Base-by-base conservation (phyloP, 2,797 vertebrate genomes). In the Sarcoramphus papa region DNA sequence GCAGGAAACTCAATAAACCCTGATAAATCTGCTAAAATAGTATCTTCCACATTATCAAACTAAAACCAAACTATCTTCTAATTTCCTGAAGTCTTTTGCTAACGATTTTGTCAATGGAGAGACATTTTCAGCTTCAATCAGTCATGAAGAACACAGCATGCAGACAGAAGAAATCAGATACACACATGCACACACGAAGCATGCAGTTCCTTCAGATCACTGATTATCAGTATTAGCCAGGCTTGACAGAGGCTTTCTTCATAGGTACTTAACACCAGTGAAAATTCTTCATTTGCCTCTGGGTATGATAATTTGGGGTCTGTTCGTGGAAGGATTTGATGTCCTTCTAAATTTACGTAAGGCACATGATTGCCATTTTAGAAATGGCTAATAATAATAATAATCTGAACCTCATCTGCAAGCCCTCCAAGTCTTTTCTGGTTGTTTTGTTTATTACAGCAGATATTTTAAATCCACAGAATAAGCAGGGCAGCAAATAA, bases 241-340 rank as follows among this genome's bases (percentile, higher is more conserved):
- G 51, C 84, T 93, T 91, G 86, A 73, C 60, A 79, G 48, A 24
- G 53, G 45, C 47, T 88, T 93, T 88, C 83, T 85, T 94, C 67
- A 27, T 3, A 40, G 50, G 31, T 79, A 79, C 40, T 87, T 79
- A 93, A 85, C 41, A 64, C 76, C 72, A 64, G 54, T 56, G 84
- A 87, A 87, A 94, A 91, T 62, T 81, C 67, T 92, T 87, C 74
- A 56, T 89, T 96, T 18, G 3, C 27, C 64, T 63, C 68, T 57
- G 43, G 57, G 45, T 65, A 85, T 33, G 50, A n/a, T 47, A 85
- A 76, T 63, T 51, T 11, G 3, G 56, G 40, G 70, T 37, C 91
- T 92, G 74, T 94, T 92, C 56, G 1, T 69, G 64, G 77, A 94
- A 95, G 76, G 92, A 97, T 94, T 90, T 88, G 14, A 69, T 87